Base-by-base conservation (phyloP, 2,797 vertebrate genomes). In the Holocentrus rufus region DNA sequence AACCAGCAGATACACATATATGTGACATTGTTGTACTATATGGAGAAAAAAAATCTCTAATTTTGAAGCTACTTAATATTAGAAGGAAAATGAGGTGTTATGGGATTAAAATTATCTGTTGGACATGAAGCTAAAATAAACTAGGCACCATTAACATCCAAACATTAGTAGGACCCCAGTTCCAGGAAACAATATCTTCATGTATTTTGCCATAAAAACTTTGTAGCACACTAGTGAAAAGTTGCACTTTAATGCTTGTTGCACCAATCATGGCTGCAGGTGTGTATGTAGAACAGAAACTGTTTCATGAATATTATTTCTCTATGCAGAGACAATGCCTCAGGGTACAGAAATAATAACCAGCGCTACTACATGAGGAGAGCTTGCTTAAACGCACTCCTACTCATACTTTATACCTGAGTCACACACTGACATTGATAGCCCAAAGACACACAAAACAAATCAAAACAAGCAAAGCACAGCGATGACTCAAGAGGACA, bases 321-420 rank as follows among this genome's bases (percentile, higher is more conserved):
- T 76, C 83, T 47, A 71, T 82, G 49, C 77, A 77, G 68, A 76
- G 69, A 57, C 71, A 44, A 60, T 30, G 49, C 69, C 80, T 69
- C 49, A 9, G 76, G 83, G 79, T 77, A 72, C 69, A 85, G 63
- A 73, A 79, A 81, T 76, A 86, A 86, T 82, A 78, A 76, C 61
- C 34, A 39, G 63, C 49, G 54, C 46, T 52, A 55, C 50, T 9
- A 10, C 74, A 72, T 62, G 69, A 42, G n/a, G 69, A 69, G 61
- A 72, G 54, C 74, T 59, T 60, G 30, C 66, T 17, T 77, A 11
- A 56, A 42, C 56, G 66, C 64, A 50, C 67, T 83, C 75, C 73
- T 70, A 68, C 63, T 69, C 69, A 59, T 65, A 34, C 69, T 79
- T 66, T 17, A 42, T 74, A 86, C 86, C 85, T 74, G 87, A 89